These are phyloP conservation scores for Atherinosoma microstoma DNA, from an alignment of 2,797 vertebrate genomes.

Conservation along the genomic window DNA sequence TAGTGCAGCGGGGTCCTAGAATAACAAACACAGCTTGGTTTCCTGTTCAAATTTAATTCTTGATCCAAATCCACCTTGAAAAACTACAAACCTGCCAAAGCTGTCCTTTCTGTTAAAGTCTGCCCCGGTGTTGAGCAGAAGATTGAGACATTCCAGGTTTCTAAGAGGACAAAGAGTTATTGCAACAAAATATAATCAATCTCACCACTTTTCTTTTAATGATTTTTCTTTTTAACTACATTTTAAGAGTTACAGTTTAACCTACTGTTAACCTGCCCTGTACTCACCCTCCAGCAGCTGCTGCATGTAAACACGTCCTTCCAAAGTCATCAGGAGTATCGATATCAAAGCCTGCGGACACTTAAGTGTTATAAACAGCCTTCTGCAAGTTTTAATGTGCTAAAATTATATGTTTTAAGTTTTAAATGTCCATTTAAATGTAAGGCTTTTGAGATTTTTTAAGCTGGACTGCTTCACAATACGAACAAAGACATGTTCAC, in stretches of 20 bases:
- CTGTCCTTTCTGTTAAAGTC: slow-evolving; percentile 98
- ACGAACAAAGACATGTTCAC: slow-evolving; percentile 68
- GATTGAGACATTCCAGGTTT: slow-evolving; percentile 98
- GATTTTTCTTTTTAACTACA: not conserved
- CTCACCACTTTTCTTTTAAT: not conserved
- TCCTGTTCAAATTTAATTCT: slow-evolving; percentile 33
- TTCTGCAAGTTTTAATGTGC: not conserved
- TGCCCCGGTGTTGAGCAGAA: slow-evolving; percentile 95
- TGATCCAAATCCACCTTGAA: slow-evolving; percentile 14
- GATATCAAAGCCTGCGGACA: slow-evolving; percentile 91
- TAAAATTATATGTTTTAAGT: not conserved
- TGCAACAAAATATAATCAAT: not conserved
- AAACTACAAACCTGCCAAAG: slow-evolving; percentile 91
- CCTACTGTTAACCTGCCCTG: not conserved
- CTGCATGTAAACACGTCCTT: slow-evolving; percentile 98
- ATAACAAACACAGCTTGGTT: slow-evolving; percentile 47
- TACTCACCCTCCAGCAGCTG: slow-evolving; percentile 96
- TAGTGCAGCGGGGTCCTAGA: slow-evolving; percentile 96
- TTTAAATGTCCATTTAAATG: not conserved
- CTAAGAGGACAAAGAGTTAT: slow-evolving; percentile 74
- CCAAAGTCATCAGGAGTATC: slow-evolving; percentile 98
- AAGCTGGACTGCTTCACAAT: not conserved
- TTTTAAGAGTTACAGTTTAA: not conserved
- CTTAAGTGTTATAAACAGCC: slow-evolving; percentile 26
- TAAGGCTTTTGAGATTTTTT: not conserved